Evolutionary conservation across 2,113 vertebrate genomes (phyloP), one percentile per base, ranked within the genome.

Genomic region (Bufo bufo): DNA sequence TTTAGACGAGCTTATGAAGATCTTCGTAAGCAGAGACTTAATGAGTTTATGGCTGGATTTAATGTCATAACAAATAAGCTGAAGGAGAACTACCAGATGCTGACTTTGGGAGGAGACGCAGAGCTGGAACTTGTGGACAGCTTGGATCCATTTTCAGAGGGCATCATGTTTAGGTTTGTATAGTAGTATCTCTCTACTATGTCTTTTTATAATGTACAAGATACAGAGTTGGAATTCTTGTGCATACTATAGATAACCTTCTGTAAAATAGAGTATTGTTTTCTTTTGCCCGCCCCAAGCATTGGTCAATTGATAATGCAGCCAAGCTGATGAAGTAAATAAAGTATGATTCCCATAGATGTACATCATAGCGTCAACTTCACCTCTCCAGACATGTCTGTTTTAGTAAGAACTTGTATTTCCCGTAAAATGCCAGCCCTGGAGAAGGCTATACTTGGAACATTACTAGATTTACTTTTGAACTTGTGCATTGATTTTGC

Each of bases 1-100:
- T 99, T 99, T 91, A 96, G 98, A 87, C 94, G 92, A 4, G 97
- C 94, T 82, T 97, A 93, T 84, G 98, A 99, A 92, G 94, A 97
- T 50, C 95, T 99, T 66, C 94, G 97, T 74, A 99, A 98, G 74
- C 97, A 96, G 89, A 95, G 98, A 19, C 97, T 99, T 65, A 97
- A 98, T 33, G 98, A 99, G 87, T 99, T 99, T 89, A 99, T 99
- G 98, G 96, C 95, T 0, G 98, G 98, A 0, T 99, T 99, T 92
- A 99, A 98, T 85, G 90, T 96, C 58, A 99, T 99, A 93, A 99
- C 98, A 16, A 99, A 96, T 92, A 99, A 99, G 88, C 94, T 99
- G 92, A 99, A 99, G 91, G 98, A 99, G 89, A 99, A 99, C 93
- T 99, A 99, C 93, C 98, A 99, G 92, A 99, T 99, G 98, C 95